Evolutionary conservation across 1,140 invertebrate species (phyloP).

Genomic region (Drusus annulatus): DNA sequence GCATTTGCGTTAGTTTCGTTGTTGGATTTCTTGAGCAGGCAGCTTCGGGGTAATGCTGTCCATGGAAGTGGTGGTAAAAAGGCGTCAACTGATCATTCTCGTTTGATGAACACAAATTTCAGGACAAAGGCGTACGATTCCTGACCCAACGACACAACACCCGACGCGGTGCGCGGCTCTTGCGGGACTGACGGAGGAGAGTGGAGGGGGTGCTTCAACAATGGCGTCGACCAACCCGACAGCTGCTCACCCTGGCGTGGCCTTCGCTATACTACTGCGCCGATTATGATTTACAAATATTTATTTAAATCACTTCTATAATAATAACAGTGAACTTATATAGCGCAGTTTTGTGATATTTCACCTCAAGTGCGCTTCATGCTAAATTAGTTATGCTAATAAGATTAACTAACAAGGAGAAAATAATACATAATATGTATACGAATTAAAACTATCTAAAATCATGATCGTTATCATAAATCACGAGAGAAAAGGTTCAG

Average conservation of each 20-base stretch:
- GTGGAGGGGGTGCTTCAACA: slow-evolving; percentile 61
- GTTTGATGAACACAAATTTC: slow-evolving; percentile 46
- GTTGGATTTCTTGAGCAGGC: not conserved
- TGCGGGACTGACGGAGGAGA: slow-evolving; percentile 67
- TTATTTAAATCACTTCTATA: too few relatives aligned
- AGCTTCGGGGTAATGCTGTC: slow-evolving; percentile 31
- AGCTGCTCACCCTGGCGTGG: slow-evolving; percentile 65
- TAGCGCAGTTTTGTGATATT: too few relatives aligned
- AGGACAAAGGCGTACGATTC: slow-evolving; percentile 68
- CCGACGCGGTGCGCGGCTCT: slow-evolving; percentile 63
- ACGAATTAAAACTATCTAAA: too few relatives aligned
- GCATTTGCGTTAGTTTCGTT: not conserved
- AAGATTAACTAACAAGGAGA: too few relatives aligned
- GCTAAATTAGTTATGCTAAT: too few relatives aligned
- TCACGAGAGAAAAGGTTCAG: too few relatives aligned
- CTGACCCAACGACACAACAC: slow-evolving; percentile 66
- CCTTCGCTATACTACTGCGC: slow-evolving; percentile 51
- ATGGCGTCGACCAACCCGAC: slow-evolving; percentile 67
- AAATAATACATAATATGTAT: too few relatives aligned
- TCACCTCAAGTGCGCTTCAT: too few relatives aligned
- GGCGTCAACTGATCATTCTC: slow-evolving; percentile 47
- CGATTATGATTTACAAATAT: slow-evolving; percentile 23
- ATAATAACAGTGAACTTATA: too few relatives aligned
- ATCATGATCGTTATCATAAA: too few relatives aligned
- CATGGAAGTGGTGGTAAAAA: slow-evolving; percentile 23